Conservation (phyloP, 2,797 vertebrate species). For the Spinus olivaceus region DNA sequence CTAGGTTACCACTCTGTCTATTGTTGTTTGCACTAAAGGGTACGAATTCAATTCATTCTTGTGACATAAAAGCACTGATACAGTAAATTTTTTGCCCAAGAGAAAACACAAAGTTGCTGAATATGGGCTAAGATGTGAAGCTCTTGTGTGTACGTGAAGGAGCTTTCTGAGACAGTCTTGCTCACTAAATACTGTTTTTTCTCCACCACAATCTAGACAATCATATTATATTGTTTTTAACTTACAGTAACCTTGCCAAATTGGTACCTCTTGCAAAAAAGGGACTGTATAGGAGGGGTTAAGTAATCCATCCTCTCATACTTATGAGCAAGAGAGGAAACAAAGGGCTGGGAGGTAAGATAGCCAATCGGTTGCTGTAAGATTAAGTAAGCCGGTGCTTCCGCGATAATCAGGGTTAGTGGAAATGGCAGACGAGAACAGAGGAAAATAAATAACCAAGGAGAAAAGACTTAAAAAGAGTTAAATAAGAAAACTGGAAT, state of each 20-base stretch:
- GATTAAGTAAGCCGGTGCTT: neutral
- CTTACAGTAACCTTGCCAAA: conserved; percentile 22
- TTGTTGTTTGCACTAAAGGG: conserved; percentile 99
- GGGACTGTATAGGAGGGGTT: neutral
- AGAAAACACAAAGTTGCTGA: conserved; percentile 87
- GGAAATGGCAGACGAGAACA: neutral
- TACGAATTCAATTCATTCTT: conserved; percentile 99
- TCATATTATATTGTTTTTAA: neutral
- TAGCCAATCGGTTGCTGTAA: neutral
- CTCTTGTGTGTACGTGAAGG: conserved; percentile 28
- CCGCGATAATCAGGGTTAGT: neutral
- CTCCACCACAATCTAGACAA: neutral
- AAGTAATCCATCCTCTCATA: neutral
- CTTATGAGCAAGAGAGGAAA: neutral
- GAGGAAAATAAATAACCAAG: neutral
- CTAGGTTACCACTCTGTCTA: conserved; percentile 93
- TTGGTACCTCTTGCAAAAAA: neutral
- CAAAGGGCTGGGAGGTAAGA: neutral
- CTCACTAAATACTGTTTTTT: neutral
- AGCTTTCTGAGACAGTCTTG: conserved; percentile 41
- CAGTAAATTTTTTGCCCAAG: conserved; percentile 83
- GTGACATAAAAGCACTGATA: conserved; percentile 93
- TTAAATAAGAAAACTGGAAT: neutral
- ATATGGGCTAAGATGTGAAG: conserved; percentile 74
- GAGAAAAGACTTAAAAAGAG: neutral